Conservation (phyloP, 2,888 invertebrate species). For the Zelleria hepariella region DNA sequence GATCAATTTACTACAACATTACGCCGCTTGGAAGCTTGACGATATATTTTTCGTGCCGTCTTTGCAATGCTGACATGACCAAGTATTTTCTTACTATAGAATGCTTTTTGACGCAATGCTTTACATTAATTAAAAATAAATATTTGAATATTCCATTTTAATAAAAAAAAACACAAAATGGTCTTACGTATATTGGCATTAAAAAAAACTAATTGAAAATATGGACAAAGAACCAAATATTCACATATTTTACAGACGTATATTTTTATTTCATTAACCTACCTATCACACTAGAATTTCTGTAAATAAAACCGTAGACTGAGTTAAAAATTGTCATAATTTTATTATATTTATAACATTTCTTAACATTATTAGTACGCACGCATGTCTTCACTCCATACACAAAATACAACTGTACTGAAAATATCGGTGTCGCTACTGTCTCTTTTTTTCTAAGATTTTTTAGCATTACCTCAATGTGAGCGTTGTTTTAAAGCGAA, state of each 20-base stretch:
- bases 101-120: background rate
- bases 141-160: constrained; percentile 2
- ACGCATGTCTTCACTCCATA: background rate
- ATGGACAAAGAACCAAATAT: background rate
- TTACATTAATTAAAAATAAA: background rate
- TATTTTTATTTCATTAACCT: background rate
- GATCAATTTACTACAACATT: background rate
- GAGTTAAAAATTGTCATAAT: constrained; percentile 5
- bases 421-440: no score
- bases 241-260: constrained; percentile 1
- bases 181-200: constrained; percentile 1
- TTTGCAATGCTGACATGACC: background rate
- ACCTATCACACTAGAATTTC: background rate
- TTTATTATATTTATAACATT: constrained; percentile 3
- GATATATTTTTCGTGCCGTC: background rate
- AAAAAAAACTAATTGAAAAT: background rate
- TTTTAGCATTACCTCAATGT: no score
- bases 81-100: background rate
- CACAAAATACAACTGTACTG: background rate
- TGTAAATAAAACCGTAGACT: constrained; percentile 7
- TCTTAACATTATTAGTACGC: background rate
- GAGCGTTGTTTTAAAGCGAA: no score
- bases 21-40: constrained; percentile 1
- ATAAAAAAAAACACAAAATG: background rate
- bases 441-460: no score